Evolutionary conservation across 2,888 invertebrate species (phyloP).

Genomic region (Hedya salicella): DNA sequence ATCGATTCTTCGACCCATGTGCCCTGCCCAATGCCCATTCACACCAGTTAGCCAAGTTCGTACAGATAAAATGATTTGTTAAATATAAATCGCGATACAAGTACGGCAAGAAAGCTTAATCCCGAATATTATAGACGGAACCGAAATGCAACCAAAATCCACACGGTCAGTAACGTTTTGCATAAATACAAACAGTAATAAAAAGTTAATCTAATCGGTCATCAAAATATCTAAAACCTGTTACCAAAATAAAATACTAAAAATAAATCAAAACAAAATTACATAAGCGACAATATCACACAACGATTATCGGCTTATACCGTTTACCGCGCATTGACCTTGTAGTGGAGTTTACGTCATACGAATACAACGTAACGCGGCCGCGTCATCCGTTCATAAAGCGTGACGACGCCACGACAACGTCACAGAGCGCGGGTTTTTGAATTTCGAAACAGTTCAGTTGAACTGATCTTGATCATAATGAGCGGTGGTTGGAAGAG

Average conservation of each 20-base stretch:
- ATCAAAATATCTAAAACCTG: conserved; percentile 20
- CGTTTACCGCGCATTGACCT: conserved; percentile 44
- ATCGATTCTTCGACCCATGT: too few species aligned
- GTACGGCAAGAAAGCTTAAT: too few species aligned
- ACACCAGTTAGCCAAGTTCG: too few species aligned
- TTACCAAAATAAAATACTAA: conserved; percentile 35
- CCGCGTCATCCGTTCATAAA: conserved; percentile 45
- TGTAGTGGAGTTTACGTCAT: conserved; percentile 49
- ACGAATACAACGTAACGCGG: conserved; percentile 48
- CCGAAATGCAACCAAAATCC: neutral
- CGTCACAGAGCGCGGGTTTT: conserved; percentile 51
- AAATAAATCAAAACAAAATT: conserved; percentile 43
- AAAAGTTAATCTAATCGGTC: neutral
- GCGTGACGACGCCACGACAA: conserved; percentile 41
- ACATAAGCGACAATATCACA: conserved; percentile 63
- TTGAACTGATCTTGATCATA: conserved; percentile 2
- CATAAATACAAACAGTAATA: neutral
- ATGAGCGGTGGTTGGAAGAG: conserved; percentile 20
- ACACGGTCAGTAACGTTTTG: neutral
- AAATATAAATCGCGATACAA: too few species aligned
- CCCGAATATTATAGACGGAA: too few species aligned
- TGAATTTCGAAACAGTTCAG: conserved; percentile 28
- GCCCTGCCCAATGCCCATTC: too few species aligned
- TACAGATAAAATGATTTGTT: too few species aligned
- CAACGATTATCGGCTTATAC: conserved; percentile 52